Percentiles rank a stretch among this genome's conserved stretches.
phyloP scores from a whole-genome alignment of 2,113 vertebrate species.

The Bolborhynchus lineola region DNA sequence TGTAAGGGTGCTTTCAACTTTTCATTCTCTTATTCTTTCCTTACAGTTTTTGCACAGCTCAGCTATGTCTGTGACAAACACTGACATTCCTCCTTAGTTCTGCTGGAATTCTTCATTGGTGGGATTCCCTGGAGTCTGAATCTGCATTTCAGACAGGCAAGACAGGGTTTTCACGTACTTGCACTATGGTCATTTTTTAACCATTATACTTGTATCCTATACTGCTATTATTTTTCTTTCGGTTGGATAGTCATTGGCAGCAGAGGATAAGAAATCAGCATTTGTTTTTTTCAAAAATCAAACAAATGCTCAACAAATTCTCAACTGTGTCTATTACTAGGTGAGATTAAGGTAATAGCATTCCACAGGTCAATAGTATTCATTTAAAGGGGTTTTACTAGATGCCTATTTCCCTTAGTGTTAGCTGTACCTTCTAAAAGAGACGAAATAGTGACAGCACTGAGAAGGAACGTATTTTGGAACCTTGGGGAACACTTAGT shows the following conservation, averaged over 20 bases:
- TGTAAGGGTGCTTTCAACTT: background rate
- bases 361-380: background rate
- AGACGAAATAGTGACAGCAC: fast-evolving
- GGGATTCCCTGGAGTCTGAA: background rate
- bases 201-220: fast-evolving
- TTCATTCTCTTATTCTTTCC: background rate
- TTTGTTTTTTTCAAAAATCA: background rate
- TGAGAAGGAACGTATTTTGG: background rate
- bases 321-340: background rate
- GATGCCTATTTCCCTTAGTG: background rate
- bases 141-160: background rate
- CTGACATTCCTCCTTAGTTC: background rate
- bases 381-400: background rate
- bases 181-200: background rate
- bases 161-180: background rate
- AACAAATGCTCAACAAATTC: background rate
- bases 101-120: background rate
- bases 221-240: background rate
- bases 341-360: background rate
- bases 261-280: background rate
- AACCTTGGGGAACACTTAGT: background rate
- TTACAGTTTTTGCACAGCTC: background rate
- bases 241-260: background rate
- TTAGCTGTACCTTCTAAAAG: background rate
- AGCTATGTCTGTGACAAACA: background rate